Evolutionary conservation across 2,888 invertebrate species (phyloP), one percentile per base, ranked within the genome.

Genomic region (Imbricaverruca yamaguchii): DNA sequence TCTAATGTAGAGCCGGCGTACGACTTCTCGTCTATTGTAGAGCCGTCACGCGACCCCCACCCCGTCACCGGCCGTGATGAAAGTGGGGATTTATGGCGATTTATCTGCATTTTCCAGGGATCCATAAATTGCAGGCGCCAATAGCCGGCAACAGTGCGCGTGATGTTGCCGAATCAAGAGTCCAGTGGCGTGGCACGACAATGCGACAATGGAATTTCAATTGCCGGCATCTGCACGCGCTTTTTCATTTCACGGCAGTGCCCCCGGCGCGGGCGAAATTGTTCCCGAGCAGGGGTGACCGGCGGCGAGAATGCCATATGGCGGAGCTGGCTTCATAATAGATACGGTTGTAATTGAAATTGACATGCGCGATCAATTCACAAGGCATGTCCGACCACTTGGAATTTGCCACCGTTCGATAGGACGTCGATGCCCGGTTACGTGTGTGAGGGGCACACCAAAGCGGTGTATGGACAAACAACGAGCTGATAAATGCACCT

Each of bases 61-160:
- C 55, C 74, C 74, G 53, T 74, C 74, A 53, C 8, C 12, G 21
- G 74, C 53, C 21, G 9, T 74, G 74, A 74, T 74, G 53, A 74
- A 74, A 25, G 74, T 15, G 53, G 53, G 15, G 74, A 74, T 74
- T 74, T 74, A 74, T 74, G 74, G 53, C 74, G 53, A 74, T 74
- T 74, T 74, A 74, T 74, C 74, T 74, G 74, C 74, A 74, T 74
- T 74, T 74, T 74, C 23, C 74, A 74, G 74, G 39, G 74, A 13
- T 53, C 53, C 18, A 53, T 74, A 74, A 74, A 74, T 74, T 53
- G 53, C 74, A 18, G 11, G 11, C 53, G 7, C 74, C 53, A 74
- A 74, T 74, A 74, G 18, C 9, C 13, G 53, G 74, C 74, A 9
- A 11, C 67, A 3, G 67, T 25, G 67, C 67, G 67, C 25, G 67